Evolutionary conservation across 2,888 invertebrate species (phyloP).

Genomic region (Lasioglossum pauxillum): DNA sequence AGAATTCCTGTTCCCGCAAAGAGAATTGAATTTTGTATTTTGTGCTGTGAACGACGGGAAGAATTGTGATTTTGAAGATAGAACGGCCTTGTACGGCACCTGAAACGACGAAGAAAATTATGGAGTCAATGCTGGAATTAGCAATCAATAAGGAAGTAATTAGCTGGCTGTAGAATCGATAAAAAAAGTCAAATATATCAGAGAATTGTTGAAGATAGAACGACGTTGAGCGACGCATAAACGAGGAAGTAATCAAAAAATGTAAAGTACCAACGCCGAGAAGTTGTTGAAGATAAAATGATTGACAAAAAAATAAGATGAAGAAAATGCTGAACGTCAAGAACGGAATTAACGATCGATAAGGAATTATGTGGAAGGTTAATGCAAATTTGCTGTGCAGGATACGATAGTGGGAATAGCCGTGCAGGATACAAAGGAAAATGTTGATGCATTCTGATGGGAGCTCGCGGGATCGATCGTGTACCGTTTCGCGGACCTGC

Average conservation of each 20-base stretch:
- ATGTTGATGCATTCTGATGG: conserved; percentile 8
- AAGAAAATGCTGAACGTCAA: not conserved
- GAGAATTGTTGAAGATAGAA: not conserved
- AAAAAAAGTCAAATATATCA: not conserved
- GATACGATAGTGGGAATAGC: not conserved
- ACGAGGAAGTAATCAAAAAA: not conserved
- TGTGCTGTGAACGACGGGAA: not conserved
- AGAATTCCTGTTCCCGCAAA: not conserved
- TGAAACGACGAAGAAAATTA: not conserved
- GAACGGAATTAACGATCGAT: not conserved
- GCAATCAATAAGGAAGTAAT: not conserved
- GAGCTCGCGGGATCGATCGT: not conserved
- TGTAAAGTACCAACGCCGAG: not conserved
- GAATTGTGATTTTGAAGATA: not conserved
- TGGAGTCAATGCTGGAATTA: not conserved
- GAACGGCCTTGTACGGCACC: not conserved
- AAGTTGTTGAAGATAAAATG: not conserved
- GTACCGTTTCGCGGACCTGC: not conserved
- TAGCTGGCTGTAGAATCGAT: not conserved
- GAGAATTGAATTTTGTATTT: not conserved
- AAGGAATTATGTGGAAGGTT: not conserved
- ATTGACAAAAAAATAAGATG: not conserved
- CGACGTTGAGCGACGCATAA: not conserved
- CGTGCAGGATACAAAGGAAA: not conserved
- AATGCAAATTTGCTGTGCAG: not conserved